Conservation (phyloP, 2,888 invertebrate species). For the Amphiduros pacificus region DNA sequence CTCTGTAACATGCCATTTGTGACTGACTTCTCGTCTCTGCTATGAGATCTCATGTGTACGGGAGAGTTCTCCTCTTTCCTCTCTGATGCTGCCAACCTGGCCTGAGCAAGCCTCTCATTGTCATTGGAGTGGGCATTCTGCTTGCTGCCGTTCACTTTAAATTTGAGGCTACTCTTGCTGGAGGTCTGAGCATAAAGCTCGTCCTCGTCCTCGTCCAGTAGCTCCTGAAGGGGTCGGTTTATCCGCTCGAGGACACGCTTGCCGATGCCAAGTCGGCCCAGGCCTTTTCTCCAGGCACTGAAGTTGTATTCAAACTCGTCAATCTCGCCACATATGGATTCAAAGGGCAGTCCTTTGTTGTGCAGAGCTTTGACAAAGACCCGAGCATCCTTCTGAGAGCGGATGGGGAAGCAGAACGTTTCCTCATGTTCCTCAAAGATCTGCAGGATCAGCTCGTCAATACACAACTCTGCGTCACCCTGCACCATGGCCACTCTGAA, state of each 20-base stretch:
- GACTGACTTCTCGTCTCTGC: no score
- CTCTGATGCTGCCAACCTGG: no score
- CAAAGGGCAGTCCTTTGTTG: slow-evolving; percentile 23
- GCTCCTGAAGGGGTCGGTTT: background rate
- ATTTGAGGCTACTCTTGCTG: no score
- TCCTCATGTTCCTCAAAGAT: slow-evolving; percentile 29
- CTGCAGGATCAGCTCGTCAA: slow-evolving; percentile 25
- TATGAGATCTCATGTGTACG: no score
- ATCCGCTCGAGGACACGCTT: slow-evolving; percentile 3
- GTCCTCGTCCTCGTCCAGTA: background rate
- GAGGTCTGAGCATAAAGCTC: no score
- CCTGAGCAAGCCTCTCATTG: no score
- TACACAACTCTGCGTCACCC: no score
- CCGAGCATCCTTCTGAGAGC: slow-evolving; percentile 24
- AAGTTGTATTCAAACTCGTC: slow-evolving; percentile 30
- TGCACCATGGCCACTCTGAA: no score
- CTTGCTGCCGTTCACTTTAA: no score
- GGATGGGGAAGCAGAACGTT: slow-evolving; percentile 24
- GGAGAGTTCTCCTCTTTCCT: no score
- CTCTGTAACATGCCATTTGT: no score
- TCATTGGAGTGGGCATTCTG: no score
- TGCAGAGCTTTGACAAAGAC: slow-evolving; percentile 27
- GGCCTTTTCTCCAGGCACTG: slow-evolving; percentile 26
- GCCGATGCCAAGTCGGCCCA: slow-evolving; percentile 25
- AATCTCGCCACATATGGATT: slow-evolving; percentile 19